A percentile compares a stretch with the other conserved stretches of the same genome.
phyloP scores from a whole-genome alignment of 2,113 vertebrate genomes.

The Terrapene triunguis region DNA sequence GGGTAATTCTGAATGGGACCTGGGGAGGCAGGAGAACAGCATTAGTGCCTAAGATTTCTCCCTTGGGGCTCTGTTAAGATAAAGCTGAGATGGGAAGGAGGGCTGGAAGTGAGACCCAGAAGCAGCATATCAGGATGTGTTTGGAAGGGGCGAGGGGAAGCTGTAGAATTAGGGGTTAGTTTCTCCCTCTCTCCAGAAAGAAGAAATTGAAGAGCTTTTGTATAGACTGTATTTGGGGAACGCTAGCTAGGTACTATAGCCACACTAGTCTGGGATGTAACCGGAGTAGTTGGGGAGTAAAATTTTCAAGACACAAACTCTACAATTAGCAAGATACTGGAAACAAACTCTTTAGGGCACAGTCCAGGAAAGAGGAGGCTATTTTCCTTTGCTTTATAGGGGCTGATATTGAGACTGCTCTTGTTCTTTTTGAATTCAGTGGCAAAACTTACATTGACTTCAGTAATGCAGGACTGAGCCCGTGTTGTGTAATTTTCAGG shows the following conservation, averaged over 20 bases:
- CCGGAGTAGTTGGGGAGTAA: neutral
- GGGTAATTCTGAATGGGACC: neutral
- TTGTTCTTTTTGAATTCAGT: neutral
- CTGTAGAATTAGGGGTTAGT: neutral
- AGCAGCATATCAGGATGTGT: neutral
- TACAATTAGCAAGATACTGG: neutral
- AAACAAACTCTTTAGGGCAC: neutral
- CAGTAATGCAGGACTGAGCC: neutral
- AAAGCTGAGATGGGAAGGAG: neutral
- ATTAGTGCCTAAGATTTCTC: neutral
- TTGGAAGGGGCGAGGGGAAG: neutral
- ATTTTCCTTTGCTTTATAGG: neutral
- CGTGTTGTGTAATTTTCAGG: neutral
- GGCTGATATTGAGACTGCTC: neutral
- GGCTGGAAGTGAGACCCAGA: conserved; percentile 1
- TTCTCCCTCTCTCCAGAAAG: neutral
- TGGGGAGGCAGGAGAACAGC: neutral
- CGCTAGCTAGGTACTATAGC: neutral
- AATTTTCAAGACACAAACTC: neutral
- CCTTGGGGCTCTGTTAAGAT: neutral
- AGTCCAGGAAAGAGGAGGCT: neutral
- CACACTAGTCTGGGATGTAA: neutral
- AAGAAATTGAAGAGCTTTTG: neutral
- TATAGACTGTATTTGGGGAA: neutral
- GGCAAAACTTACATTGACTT: neutral